Conservation (phyloP, 2,113 vertebrate species). For the Epinephelus lanceolatus region DNA sequence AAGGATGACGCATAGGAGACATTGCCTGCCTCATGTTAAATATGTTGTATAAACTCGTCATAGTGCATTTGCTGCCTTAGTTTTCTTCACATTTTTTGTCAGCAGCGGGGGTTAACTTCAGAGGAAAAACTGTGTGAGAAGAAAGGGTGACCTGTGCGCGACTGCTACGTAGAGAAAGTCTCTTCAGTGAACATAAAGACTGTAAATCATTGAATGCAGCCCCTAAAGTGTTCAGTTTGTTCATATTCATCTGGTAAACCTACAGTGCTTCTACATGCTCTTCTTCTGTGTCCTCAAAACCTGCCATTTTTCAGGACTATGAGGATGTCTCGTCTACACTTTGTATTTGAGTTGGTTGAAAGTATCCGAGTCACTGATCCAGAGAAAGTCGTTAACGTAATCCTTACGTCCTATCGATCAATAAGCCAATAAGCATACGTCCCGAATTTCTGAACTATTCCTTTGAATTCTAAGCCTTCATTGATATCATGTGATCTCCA, state of each 20-base stretch:
- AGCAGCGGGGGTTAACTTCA: neutral
- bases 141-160: neutral
- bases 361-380: neutral
- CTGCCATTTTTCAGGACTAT: neutral
- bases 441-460: neutral
- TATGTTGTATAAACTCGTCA: neutral
- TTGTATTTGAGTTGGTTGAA: no score
- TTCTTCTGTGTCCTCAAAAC: neutral
- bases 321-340: no score
- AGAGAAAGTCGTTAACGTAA: neutral
- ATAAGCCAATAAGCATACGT: no score
- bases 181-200: slow-evolving; percentile 6
- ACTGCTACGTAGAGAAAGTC: slow-evolving; percentile 14
- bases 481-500: neutral
- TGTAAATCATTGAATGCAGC: neutral
- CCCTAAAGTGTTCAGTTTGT: slow-evolving; percentile 13
- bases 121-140: neutral
- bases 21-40: neutral
- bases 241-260: slow-evolving; percentile 14
- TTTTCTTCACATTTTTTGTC: neutral
- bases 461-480: neutral
- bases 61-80: neutral
- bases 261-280: neutral
- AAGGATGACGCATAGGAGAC: neutral
- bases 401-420: neutral